Evolutionary conservation across 2,797 vertebrate genomes (phyloP).

Genomic region (Anguilla marmorata): DNA sequence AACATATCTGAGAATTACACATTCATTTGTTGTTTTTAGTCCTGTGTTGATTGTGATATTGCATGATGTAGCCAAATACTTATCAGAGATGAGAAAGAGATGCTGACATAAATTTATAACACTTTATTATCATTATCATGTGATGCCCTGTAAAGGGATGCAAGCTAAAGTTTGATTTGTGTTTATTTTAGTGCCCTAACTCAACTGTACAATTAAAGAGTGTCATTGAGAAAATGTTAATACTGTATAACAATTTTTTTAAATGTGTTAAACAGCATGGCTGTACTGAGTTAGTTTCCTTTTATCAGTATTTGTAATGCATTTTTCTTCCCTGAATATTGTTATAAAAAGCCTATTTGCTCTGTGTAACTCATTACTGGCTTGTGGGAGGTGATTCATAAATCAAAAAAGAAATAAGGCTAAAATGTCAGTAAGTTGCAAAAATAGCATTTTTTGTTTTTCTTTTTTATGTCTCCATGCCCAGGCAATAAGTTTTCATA

Average conservation of each 20-base stretch:
- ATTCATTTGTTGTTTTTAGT: neutral
- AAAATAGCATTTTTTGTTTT: neutral
- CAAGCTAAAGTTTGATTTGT: neutral
- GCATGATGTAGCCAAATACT: neutral
- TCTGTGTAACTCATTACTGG: neutral
- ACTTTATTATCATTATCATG: neutral
- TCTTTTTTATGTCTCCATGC: neutral
- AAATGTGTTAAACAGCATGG: no score
- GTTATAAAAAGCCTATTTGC: neutral
- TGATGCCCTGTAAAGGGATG: neutral
- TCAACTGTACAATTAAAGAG: neutral
- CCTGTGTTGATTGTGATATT: neutral
- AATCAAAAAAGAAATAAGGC: neutral
- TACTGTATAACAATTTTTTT: no score
- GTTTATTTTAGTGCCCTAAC: no score
- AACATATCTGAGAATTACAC: no score
- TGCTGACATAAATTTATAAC: neutral
- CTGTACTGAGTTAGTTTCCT: neutral
- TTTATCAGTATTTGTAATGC: neutral
- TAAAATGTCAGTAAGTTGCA: neutral
- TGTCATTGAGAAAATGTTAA: neutral
- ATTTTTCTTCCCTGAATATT: neutral
- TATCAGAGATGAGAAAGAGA: neutral
- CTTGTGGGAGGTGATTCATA: neutral
- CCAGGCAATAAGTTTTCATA: neutral